These are phyloP conservation scores for Neomorphus geoffroyi DNA, from an alignment of 2,797 vertebrate species.

Conservation along the genomic window DNA sequence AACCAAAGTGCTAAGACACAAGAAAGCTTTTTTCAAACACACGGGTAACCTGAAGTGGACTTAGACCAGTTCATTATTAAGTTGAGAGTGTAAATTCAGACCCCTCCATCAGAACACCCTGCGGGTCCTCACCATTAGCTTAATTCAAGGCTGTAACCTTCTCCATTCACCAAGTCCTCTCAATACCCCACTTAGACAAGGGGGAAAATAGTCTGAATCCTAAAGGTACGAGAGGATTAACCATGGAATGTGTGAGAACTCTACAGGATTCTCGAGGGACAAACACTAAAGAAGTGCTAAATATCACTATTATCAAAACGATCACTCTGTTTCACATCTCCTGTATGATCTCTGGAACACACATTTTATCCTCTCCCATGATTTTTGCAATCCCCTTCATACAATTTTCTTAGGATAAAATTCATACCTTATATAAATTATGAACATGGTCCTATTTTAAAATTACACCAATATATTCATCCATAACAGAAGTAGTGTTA, in stretches of 20 bases:
- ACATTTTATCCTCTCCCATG: neutral
- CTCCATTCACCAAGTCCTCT: neutral
- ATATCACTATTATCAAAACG: neutral
- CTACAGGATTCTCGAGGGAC: neutral
- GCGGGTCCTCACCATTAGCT: neutral
- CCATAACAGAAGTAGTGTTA: neutral
- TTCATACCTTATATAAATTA: neutral
- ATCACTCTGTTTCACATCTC: neutral
- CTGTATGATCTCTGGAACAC: fast-evolving
- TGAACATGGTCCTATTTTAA: conserved; percentile 13
- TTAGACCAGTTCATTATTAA: neutral
- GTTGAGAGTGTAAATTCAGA: neutral
- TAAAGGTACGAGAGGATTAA: neutral
- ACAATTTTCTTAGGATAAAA: conserved; percentile 15
- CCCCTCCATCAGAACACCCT: neutral
- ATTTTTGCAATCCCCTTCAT: conserved; percentile 27
- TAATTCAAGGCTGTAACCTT: neutral
- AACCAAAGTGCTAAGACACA: neutral
- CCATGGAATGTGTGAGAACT: neutral
- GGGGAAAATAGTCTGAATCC: neutral
- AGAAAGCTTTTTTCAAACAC: neutral
- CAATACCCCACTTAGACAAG: neutral
- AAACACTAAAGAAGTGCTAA: neutral
- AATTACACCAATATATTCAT: neutral
- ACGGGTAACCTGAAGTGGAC: neutral